Evolutionary conservation across 2,888 invertebrate species (phyloP), one percentile per base, ranked within the genome.

Genomic region (Diarsia dahlii): DNA sequence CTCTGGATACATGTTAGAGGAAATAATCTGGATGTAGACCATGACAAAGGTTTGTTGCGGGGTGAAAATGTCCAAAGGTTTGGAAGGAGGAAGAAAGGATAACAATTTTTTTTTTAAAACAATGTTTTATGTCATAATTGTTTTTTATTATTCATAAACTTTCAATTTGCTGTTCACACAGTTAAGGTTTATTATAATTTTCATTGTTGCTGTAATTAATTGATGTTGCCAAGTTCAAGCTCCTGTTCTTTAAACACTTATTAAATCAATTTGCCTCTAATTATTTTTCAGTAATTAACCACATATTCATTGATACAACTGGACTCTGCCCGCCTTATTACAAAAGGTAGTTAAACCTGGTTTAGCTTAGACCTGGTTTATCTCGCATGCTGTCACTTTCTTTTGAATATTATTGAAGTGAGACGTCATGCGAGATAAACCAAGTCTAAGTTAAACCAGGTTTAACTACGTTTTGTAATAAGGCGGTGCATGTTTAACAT

Each of bases 221-320:
- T 50, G 18, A 45, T 0, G 39, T 23, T 60, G 8, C 45, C 3
- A 13, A 13, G 13, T 18, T 6, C 23, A 23, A 52, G 5, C 23
- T 64, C 39, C 34, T 75, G 20, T 5, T 54, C 48, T 75, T 20
- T 20, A 8, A 48, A 28, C n/a, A 52, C 58, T 39, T 58, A 56
- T 58, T 9, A 28, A 28, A 28, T 15, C 23, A 56, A 15, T 28
- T 58, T 58, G 58, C 58, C 8, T 58, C 0, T 13, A 58, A 28
- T 56, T 15, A 15, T 58, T 15, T 56, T 13, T 23, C 6, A 10
- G 13, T 23, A 6, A 13, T 28, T 3, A 28, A 58, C 15, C 28
- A 15, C 58, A 58, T 58, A 15, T 23, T 68, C 39, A 68, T 23
- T 13, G 3, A 71, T 67, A 10, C 18, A 39, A 20, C 9, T 52